phyloP scores from a whole-genome alignment of 2,888 invertebrate species.

The Molanna angustata region DNA sequence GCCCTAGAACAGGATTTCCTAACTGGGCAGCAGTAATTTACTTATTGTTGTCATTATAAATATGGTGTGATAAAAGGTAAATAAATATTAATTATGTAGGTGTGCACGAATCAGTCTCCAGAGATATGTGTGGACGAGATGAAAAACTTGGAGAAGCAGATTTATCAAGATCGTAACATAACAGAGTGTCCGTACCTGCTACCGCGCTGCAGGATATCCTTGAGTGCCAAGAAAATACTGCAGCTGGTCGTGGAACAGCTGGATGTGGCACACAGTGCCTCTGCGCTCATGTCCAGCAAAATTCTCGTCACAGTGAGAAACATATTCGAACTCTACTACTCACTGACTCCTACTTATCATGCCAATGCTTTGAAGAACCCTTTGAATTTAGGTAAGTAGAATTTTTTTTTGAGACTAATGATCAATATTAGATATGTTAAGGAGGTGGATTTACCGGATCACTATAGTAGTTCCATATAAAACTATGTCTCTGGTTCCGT shows the following conservation, averaged over 20 bases:
- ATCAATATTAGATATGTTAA: no score
- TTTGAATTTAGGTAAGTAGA: slow-evolving; percentile 47
- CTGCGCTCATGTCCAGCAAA: slow-evolving; percentile 44
- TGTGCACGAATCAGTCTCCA: slow-evolving; percentile 36
- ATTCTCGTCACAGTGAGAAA: slow-evolving; percentile 46
- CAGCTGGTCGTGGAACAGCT: slow-evolving; percentile 46
- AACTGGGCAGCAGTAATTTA: no score
- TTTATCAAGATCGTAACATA: slow-evolving; percentile 16
- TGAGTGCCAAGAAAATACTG: slow-evolving; percentile 46
- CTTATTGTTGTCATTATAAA: no score
- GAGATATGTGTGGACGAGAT: slow-evolving; percentile 30
- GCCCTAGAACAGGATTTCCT: no score
- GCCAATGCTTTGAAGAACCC: slow-evolving; percentile 47
- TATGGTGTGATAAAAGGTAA: no score
- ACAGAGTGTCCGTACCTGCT: slow-evolving; percentile 46
- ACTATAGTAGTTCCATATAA: no score
- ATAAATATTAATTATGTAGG: no score
- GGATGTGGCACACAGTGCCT: slow-evolving; percentile 45
- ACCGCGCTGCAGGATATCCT: slow-evolving; percentile 48
- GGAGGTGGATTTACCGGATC: no score
- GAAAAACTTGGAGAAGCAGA: slow-evolving; percentile 24
- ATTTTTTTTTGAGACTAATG: no score
- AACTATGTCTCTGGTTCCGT: no score
- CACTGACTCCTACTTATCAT: slow-evolving; percentile 47
- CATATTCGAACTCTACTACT: slow-evolving; percentile 50